phyloP scores from a whole-genome alignment of 2,797 vertebrate genomes.

The Spinus olivaceus region DNA sequence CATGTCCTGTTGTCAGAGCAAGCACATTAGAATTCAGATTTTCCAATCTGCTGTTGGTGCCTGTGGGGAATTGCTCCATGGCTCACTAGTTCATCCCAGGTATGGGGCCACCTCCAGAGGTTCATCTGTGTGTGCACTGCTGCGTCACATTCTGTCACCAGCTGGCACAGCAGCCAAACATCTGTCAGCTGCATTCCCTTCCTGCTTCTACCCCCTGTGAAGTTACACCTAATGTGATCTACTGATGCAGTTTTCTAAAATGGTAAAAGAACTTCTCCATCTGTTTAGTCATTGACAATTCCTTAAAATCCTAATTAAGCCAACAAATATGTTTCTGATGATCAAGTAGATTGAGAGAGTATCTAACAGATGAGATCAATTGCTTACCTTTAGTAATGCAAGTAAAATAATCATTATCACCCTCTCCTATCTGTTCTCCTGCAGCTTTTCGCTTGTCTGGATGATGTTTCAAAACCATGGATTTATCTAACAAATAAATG shows the following conservation, averaged over 20 bases:
- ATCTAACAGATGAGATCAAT: background rate
- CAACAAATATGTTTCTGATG: background rate
- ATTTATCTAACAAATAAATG: constrained; percentile 84
- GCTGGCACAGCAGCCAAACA: background rate
- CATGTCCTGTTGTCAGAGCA: background rate
- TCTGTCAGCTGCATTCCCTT: background rate
- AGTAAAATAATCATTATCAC: constrained; percentile 93
- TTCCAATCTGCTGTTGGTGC: background rate
- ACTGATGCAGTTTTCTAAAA: background rate
- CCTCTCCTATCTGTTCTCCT: constrained; percentile 95
- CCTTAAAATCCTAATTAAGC: background rate
- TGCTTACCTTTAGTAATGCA: constrained; percentile 84
- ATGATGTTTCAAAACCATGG: constrained; percentile 97
- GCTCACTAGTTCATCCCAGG: background rate
- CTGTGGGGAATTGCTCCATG: background rate
- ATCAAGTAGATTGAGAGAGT: background rate
- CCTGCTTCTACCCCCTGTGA: background rate
- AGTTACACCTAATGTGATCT: background rate
- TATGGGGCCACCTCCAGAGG: background rate
- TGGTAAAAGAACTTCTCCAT: background rate
- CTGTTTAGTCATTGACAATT: background rate
- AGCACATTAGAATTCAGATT: background rate
- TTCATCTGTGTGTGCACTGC: background rate
- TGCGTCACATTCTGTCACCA: background rate
- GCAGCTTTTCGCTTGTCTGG: constrained; percentile 98